Base-by-base conservation (phyloP, 2,888 invertebrate species). In the Theristus sp. region DNA sequence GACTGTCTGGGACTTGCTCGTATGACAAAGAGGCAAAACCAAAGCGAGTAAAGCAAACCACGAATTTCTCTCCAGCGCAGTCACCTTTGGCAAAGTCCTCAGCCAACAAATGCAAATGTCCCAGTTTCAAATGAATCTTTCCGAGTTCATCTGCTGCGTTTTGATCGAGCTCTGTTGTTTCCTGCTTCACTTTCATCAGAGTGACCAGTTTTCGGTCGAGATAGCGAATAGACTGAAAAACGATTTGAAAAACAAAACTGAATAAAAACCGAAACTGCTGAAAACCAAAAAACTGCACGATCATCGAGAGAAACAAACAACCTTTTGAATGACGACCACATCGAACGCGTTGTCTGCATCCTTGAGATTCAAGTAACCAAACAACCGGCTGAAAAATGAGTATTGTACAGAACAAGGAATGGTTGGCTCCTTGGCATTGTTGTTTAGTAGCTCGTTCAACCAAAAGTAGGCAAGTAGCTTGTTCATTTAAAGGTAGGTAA, bases 11-110 rank as follows among this genome's bases (percentile, higher is more conserved):
- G n/a, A n/a, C n/a, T n/a, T n/a, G n/a, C n/a, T n/a, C n/a, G n/a
- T n/a, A n/a, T n/a, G n/a, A n/a, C n/a, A n/a, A n/a, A n/a, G n/a
- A n/a, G n/a, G n/a, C n/a, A n/a, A n/a, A n/a, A n/a, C n/a, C n/a
- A n/a, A n/a, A n/a, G n/a, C n/a, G n/a, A n/a, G n/a, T n/a, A n/a
- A n/a, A n/a, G n/a, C n/a, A n/a, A n/a, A n/a, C n/a, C n/a, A n/a
- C n/a, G n/a, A n/a, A n/a, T n/a, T n/a, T n/a, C n/a, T n/a, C n/a
- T n/a, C n/a, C n/a, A n/a, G n/a, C n/a, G n/a, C n/a, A n/a, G n/a
- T n/a, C 80, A 93, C 94, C 91, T 86, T 93, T 91, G 31, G 85
- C 81, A 80, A 86, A 93, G 73, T 96, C 89, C 75, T 89, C 89
- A 25, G 93, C 79, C 1, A 96, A 80, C 38, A 96, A 81, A 77